Base-by-base conservation (phyloP, 2,888 invertebrate species). In the Synanthedon myopaeformis region DNA sequence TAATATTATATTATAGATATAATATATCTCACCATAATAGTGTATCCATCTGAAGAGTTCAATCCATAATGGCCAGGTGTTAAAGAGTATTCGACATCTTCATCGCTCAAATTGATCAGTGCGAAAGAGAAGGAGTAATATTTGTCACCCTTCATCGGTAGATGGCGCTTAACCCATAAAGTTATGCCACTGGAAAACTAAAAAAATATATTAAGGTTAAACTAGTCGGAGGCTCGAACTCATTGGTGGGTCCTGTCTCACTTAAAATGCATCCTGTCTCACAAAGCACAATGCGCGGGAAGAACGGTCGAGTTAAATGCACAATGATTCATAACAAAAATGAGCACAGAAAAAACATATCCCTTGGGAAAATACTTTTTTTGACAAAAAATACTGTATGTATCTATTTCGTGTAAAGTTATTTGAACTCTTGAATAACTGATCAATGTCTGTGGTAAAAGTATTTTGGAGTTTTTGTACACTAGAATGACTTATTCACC, bases 101-200 rank as follows among this genome's bases (percentile, higher is more conserved):
- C 41, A 0, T 28, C 3, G 0, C 55, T 57, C n/a, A 74, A 12
- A 55, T 83, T 91, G 12, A 90, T 81, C 17, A 90, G 74, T 13
- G 89, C 90, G 60, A 91, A 81, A 3, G 91, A 90, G 69, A 76
- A 86, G 1, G 90, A 87, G 4, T 73, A 70, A 64, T 78, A 76
- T 28, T 58, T 63, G 58, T 84, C 81, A 1, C 86, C 82, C 52
- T 84, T 78, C 54, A 75, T 73, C 0, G 91, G 91, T 42, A 79
- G 61, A 48, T 91, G 87, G 0, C 85, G 87, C 63, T 90, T 89
- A 1, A 88, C 87, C 90, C 90, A 91, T 19, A 90, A 60, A 12
- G 88, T 86, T 8, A 90, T 56, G n/a, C 41, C 74, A 23, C 79
- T 77, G 64, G 41, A 72, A 69, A 49, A 11, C 17, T 49, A 5